Evolutionary conservation across 2,888 invertebrate species (phyloP).

Genomic region (Listrodromus nycthemerus): DNA sequence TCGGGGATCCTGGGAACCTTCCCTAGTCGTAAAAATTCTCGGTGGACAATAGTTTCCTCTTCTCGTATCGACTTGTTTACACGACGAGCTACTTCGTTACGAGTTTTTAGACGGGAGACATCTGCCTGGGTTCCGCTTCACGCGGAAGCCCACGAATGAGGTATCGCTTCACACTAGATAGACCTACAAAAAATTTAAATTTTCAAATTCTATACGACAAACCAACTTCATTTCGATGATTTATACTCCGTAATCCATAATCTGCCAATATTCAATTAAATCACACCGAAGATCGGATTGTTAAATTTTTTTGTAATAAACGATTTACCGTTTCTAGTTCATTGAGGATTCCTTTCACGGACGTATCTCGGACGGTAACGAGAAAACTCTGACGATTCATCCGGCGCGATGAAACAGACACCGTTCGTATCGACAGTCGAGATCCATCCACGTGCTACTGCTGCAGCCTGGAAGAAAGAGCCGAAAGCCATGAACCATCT

Average conservation of each 20-base stretch:
- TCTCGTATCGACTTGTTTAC: slow-evolving; percentile 74
- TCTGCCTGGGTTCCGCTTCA: slow-evolving; percentile 73
- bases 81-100: slow-evolving; percentile 78
- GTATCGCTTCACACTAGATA: background rate
- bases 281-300: background rate
- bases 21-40: slow-evolving; percentile 38
- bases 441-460: background rate
- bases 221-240: too few species aligned
- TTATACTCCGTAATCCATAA: too few species aligned
- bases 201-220: background rate
- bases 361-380: background rate
- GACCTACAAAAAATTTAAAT: background rate
- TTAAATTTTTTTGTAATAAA: background rate
- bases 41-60: slow-evolving; percentile 57
- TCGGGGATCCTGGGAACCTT: slow-evolving; percentile 21
- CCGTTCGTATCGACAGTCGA: slow-evolving; percentile 8
- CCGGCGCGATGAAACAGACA: background rate
- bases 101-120: slow-evolving; percentile 79
- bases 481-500: background rate
- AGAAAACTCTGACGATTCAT: background rate
- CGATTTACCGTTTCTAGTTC: background rate
- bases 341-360: background rate
- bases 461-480: background rate
- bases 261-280: too few species aligned
- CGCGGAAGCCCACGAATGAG: slow-evolving; percentile 32